Evolutionary conservation across 1,140 invertebrate species (phyloP).

Genomic region (Bursaphelenchus mucronatus): DNA sequence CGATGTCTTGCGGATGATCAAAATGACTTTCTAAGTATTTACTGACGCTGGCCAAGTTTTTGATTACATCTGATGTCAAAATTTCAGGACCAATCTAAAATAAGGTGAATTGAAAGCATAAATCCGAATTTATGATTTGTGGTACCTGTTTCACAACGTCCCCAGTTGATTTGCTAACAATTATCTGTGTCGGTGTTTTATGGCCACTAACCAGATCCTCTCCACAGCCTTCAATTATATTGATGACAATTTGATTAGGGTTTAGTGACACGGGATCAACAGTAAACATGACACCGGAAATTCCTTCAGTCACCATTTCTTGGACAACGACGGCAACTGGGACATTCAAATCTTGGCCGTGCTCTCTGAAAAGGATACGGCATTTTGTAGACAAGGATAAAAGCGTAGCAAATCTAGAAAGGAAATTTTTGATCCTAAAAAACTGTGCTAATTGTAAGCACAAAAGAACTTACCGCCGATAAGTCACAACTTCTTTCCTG

Average conservation of each 20-base stretch:
- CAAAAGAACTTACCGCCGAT: slow-evolving; percentile 9
- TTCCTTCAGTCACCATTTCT: slow-evolving; percentile 70
- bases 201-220: slow-evolving; percentile 65
- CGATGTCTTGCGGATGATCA: slow-evolving; percentile 71
- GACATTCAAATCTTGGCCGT: slow-evolving; percentile 68
- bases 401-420: too few species aligned
- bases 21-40: slow-evolving; percentile 68
- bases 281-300: slow-evolving; percentile 77
- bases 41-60: slow-evolving; percentile 63
- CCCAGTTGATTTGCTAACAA: slow-evolving; percentile 14
- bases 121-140: background rate
- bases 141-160: slow-evolving; percentile 37
- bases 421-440: too few species aligned
- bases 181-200: slow-evolving; percentile 40
- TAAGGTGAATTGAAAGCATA: background rate
- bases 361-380: slow-evolving; percentile 63
- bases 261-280: slow-evolving; percentile 71
- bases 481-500: slow-evolving; percentile 69
- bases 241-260: slow-evolving; percentile 69
- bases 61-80: slow-evolving; percentile 43
- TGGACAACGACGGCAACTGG: slow-evolving; percentile 78
- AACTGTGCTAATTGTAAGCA: background rate
- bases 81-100: slow-evolving; percentile 19
- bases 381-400: too few species aligned
- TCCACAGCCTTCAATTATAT: slow-evolving; percentile 76